Evolutionary conservation across 2,797 vertebrate genomes (phyloP).

Genomic region (Capromys pilorides): DNA sequence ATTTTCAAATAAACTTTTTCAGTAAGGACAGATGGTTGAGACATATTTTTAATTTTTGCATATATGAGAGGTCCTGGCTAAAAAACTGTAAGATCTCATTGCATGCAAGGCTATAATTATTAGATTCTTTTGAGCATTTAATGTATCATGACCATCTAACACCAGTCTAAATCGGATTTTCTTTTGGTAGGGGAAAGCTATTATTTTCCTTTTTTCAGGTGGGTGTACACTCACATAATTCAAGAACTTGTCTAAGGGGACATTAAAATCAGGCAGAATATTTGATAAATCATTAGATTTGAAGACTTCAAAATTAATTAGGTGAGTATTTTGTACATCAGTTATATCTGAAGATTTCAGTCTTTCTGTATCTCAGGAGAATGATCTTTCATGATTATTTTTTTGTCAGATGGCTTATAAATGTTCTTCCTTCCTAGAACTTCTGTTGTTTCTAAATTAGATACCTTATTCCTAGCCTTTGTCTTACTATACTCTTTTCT

Average conservation of each 20-base stretch:
- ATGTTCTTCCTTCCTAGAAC: not conserved
- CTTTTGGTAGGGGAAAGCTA: not conserved
- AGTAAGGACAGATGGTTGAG: not conserved
- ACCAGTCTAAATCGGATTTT: not conserved
- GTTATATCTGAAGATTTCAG: not conserved
- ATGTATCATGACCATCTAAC: not conserved
- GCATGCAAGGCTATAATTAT: not conserved
- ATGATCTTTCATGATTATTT: not conserved
- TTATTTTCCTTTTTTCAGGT: conserved; percentile 17
- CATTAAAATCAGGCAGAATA: not conserved
- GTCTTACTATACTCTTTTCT: not conserved
- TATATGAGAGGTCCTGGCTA: not conserved
- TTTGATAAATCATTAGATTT: not conserved
- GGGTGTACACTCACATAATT: conserved; percentile 6
- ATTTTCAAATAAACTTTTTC: conserved; percentile 33
- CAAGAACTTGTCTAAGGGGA: not conserved
- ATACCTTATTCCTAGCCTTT: not conserved
- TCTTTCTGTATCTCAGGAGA: not conserved
- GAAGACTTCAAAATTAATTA: not conserved
- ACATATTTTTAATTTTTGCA: conserved; percentile 13
- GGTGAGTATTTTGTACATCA: not conserved
- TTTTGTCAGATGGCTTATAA: not conserved
- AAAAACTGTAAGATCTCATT: conserved; percentile 24
- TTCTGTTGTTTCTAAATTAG: not conserved
- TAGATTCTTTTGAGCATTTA: not conserved